Evolutionary conservation across 2,113 vertebrate genomes (phyloP).

Genomic region (Oostethus manadensis): DNA sequence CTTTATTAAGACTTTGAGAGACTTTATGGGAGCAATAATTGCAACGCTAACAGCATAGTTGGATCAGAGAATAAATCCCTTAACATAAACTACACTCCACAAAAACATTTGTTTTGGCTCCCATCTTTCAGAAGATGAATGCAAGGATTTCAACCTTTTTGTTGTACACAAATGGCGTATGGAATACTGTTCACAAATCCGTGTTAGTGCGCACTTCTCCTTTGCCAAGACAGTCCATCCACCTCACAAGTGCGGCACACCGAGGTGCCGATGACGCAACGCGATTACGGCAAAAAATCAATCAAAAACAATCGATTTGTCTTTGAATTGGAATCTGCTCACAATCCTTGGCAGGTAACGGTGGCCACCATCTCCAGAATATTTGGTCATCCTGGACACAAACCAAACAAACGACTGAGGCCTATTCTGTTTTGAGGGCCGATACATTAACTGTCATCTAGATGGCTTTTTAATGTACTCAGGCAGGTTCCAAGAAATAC

Average conservation of each 20-base stretch:
- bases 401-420: constrained; percentile 1
- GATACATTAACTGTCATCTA: constrained; percentile 1
- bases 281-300: too few species aligned
- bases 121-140: too few species aligned
- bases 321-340: background rate
- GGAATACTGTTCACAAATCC: too few species aligned
- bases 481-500: background rate
- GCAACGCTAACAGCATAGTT: constrained; percentile 2
- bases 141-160: too few species aligned
- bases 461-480: constrained; percentile 4
- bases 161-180: too few species aligned
- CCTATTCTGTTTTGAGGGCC: constrained; percentile 1
- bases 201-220: too few species aligned
- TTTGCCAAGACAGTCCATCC: too few species aligned
- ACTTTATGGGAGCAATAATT: constrained; percentile 21
- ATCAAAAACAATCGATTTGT: too few species aligned
- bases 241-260: too few species aligned
- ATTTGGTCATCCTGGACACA: background rate
- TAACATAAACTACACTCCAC: background rate
- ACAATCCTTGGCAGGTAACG: background rate
- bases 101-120: background rate
- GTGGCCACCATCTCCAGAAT: background rate
- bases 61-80: background rate
- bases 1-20: background rate
- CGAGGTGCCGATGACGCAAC: too few species aligned